phyloP scores from a whole-genome alignment of 2,113 vertebrate species.

The Eudyptes chrysolophus region DNA sequence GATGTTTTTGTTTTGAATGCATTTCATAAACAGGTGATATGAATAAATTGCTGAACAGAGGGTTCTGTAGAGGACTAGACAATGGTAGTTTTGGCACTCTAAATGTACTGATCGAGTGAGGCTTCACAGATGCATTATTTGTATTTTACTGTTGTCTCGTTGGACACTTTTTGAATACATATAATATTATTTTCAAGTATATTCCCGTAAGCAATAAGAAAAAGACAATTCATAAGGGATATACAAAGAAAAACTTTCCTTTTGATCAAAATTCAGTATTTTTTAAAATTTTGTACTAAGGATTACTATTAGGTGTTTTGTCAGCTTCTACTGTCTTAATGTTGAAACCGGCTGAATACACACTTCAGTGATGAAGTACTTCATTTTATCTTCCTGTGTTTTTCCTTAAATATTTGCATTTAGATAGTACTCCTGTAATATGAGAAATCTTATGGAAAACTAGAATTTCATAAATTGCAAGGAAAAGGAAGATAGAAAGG shows the following conservation, averaged over 20 bases:
- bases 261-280: slow-evolving; percentile 38
- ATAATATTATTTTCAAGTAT: not conserved
- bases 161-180: not conserved
- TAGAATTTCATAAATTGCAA: slow-evolving; percentile 32
- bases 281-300: not conserved
- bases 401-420: slow-evolving; percentile 68
- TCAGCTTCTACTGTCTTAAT: slow-evolving; percentile 10
- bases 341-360: slow-evolving; percentile 49
- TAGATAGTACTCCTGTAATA: slow-evolving; percentile 43
- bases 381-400: slow-evolving; percentile 32
- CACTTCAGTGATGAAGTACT: slow-evolving; percentile 8
- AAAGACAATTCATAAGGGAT: not conserved
- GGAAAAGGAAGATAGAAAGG: slow-evolving; percentile 22
- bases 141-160: not conserved
- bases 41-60: slow-evolving; percentile 14
- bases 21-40: slow-evolving; percentile 40
- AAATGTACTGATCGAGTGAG: rapidly evolving
- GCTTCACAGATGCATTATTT: not conserved
- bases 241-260: not conserved
- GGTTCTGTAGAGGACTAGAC: not conserved
- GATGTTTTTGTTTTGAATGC: not conserved
- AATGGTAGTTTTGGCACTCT: not conserved
- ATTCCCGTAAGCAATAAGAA: not conserved
- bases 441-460: slow-evolving; percentile 44
- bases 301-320: slow-evolving; percentile 38